Conservation (phyloP, 2,888 invertebrate genomes). For the Phortica okadai region DNA sequence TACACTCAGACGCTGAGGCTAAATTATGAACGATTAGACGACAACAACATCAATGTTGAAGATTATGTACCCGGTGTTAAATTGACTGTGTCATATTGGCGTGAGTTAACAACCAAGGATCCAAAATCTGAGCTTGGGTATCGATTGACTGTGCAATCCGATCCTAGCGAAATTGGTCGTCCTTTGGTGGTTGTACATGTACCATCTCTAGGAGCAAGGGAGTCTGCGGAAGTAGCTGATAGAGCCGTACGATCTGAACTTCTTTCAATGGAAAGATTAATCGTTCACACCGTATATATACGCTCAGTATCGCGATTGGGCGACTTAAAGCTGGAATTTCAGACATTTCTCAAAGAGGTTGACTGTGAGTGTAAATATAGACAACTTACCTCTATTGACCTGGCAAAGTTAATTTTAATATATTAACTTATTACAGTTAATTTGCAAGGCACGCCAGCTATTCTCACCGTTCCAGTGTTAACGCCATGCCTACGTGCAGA, state of each 20-base stretch:
- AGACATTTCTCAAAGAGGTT: constrained; percentile 80
- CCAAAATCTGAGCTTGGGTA: constrained; percentile 91
- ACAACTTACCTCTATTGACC: background rate
- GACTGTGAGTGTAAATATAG: constrained; percentile 82
- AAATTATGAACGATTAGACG: constrained; percentile 91
- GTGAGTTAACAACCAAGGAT: constrained; percentile 79
- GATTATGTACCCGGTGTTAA: constrained; percentile 93
- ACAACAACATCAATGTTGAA: constrained; percentile 93
- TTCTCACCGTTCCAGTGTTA: constrained; percentile 92
- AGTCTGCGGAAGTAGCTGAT: constrained; percentile 82
- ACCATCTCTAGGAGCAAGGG: constrained; percentile 77
- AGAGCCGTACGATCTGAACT: constrained; percentile 91
- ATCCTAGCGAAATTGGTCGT: constrained; percentile 86
- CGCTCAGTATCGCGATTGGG: constrained; percentile 89
- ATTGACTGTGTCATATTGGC: constrained; percentile 96
- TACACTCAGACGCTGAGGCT: constrained; percentile 93
- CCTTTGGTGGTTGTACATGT: constrained; percentile 85
- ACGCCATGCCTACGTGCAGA: constrained; percentile 94
- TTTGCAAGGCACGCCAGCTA: constrained; percentile 93
- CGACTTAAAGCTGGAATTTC: constrained; percentile 84
- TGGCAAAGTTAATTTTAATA: background rate
- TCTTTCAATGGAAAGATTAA: constrained; percentile 94
- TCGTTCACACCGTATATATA: constrained; percentile 96
- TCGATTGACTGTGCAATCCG: constrained; percentile 91
- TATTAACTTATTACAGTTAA: constrained; percentile 80